Conservation (phyloP, 1,140 invertebrate genomes). For the Cylas formicarius region DNA sequence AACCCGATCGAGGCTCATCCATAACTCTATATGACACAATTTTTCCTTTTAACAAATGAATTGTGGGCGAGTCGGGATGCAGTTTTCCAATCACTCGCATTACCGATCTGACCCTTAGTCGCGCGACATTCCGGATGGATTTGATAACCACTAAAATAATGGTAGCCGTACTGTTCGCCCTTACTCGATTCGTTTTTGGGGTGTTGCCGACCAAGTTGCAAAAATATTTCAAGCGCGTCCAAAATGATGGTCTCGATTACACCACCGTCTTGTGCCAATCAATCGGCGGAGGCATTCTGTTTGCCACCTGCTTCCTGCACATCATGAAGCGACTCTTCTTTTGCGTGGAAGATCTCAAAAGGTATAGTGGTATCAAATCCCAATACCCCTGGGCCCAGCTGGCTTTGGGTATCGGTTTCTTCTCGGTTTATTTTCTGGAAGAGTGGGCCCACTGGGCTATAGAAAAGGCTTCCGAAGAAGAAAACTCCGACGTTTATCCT, state of each 20-base stretch:
- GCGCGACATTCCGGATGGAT: too few relatives aligned
- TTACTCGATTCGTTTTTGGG: conserved; percentile 33
- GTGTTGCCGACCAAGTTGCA: conserved; percentile 35
- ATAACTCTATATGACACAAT: too few relatives aligned
- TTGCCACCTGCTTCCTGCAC: conserved; percentile 60
- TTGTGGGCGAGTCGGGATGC: too few relatives aligned
- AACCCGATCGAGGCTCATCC: too few relatives aligned
- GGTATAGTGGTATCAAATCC: conserved; percentile 25
- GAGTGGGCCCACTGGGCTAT: conserved; percentile 45
- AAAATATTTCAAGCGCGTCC: conserved; percentile 27
- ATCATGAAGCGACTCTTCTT: conserved; percentile 55
- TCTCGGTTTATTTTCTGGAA: conserved; percentile 55
- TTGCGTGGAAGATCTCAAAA: conserved; percentile 33
- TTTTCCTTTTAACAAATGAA: too few relatives aligned
- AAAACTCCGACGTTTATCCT: too few relatives aligned
- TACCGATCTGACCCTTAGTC: too few relatives aligned
- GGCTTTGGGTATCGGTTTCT: conserved; percentile 52
- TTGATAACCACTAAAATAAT: conserved; percentile 34
- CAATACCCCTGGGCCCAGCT: conserved; percentile 48
- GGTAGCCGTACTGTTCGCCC: conserved; percentile 34
- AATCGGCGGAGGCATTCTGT: conserved; percentile 59
- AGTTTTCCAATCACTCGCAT: too few relatives aligned
- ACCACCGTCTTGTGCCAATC: conserved; percentile 44
- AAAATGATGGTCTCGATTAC: conserved; percentile 30
- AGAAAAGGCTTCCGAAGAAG: too few relatives aligned